Conservation (phyloP, 2,888 invertebrate species). For the Ariolimax columbianus region DNA sequence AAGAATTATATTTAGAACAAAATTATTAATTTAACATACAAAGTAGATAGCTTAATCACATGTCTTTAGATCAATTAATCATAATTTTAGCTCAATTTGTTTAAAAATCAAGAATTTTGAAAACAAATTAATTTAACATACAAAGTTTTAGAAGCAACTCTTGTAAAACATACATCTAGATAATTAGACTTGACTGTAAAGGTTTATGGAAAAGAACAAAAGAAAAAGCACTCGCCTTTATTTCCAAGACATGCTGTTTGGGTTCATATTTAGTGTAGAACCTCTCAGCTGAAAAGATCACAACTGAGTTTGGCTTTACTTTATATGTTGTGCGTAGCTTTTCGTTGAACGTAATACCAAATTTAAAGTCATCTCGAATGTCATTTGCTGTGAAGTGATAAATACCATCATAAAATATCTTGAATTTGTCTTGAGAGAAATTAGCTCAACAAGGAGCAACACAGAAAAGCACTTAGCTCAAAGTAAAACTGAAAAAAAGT, state of each 20-base stretch:
- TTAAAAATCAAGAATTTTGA: too few relatives aligned
- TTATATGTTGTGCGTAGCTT: slow-evolving; percentile 73
- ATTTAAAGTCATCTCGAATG: slow-evolving; percentile 79
- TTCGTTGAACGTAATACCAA: slow-evolving; percentile 80
- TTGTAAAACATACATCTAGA: too few relatives aligned
- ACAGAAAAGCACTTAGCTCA: too few relatives aligned
- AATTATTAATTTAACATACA: too few relatives aligned
- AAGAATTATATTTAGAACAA: too few relatives aligned
- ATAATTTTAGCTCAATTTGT: too few relatives aligned
- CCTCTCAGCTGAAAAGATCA: slow-evolving; percentile 80
- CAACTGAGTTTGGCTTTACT: slow-evolving; percentile 75
- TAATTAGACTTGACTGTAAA: background rate
- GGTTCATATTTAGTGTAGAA: slow-evolving; percentile 81
- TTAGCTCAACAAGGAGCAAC: background rate
- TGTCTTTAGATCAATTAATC: too few relatives aligned
- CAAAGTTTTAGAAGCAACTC: too few relatives aligned
- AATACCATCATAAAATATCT: background rate
- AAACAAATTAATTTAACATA: too few relatives aligned
- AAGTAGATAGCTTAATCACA: too few relatives aligned
- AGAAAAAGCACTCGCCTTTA: slow-evolving; percentile 70
- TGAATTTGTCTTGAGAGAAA: background rate
- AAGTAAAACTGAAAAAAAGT: too few relatives aligned
- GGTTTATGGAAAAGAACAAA: background rate
- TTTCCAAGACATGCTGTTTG: slow-evolving; percentile 77
- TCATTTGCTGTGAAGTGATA: slow-evolving; percentile 76